These are phyloP conservation scores for Bombus polaris DNA, from an alignment of 1,140 invertebrate genomes.

Conservation along the genomic window DNA sequence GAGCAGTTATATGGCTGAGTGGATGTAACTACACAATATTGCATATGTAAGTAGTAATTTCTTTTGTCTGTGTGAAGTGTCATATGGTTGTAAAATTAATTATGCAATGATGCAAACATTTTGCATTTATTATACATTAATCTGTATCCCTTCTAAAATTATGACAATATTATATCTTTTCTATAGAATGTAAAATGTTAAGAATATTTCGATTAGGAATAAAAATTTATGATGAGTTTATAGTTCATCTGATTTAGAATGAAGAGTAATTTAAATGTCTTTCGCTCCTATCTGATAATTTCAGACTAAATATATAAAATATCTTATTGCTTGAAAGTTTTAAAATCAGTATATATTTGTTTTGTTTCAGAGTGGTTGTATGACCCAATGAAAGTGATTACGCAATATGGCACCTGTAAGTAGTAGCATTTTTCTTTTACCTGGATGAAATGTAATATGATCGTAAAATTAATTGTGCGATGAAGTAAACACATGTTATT, in stretches of 20 bases:
- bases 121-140: neutral
- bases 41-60: neutral
- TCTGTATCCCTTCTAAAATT: neutral
- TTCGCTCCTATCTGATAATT: conserved; percentile 76
- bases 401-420: neutral
- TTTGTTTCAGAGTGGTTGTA: conserved; percentile 27
- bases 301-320: conserved; percentile 8
- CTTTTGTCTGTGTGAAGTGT: neutral
- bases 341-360: neutral
- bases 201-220: no score
- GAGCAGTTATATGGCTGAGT: neutral
- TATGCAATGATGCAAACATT: no score
- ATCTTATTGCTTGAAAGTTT: neutral
- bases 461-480: neutral
- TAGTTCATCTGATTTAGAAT: conserved; percentile 79
- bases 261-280: conserved; percentile 57
- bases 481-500: no score
- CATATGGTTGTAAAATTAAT: neutral
- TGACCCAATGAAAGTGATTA: neutral
- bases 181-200: neutral
- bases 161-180: no score
- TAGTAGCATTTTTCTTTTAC: neutral
- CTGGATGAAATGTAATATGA: neutral
- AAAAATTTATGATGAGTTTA: conserved; percentile 74
- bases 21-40: neutral